Conservation (phyloP, 2,113 vertebrate species). For the Sceloporus tristichus region DNA sequence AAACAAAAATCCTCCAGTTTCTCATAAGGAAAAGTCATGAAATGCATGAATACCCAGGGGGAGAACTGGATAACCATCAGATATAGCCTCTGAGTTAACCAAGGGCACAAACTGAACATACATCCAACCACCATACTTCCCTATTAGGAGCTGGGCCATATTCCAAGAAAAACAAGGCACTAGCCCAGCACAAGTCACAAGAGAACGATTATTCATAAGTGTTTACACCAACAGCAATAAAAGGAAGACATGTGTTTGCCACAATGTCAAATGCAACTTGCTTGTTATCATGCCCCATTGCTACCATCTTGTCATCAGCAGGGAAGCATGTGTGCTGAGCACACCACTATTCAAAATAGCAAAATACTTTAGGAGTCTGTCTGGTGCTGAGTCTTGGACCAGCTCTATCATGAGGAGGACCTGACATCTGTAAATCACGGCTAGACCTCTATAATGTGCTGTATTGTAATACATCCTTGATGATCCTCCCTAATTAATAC, state of each 20-base stretch:
- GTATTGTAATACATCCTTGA: not conserved
- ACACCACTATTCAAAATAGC: no score
- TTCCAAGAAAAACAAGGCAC: constrained; percentile 58
- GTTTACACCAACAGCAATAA: constrained; percentile 45
- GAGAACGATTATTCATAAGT: constrained; percentile 34
- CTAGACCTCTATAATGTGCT: not conserved
- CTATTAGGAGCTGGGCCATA: constrained; percentile 49
- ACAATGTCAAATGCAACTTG: not conserved
- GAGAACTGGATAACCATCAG: accelerated
- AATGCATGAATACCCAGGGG: accelerated
- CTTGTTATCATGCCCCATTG: constrained; percentile 19
- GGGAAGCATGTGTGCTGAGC: not conserved
- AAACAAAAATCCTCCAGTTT: constrained; percentile 9
- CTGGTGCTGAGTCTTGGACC: not conserved
- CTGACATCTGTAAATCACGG: not conserved
- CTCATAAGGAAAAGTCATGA: not conserved
- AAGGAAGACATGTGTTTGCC: constrained; percentile 27
- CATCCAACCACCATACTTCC: not conserved
- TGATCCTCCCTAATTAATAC: not conserved
- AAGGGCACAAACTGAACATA: constrained; percentile 38
- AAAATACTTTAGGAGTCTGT: no score
- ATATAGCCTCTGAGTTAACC: accelerated
- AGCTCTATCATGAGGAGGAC: not conserved
- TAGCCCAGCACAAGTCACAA: constrained; percentile 37
- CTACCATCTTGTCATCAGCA: not conserved